These are phyloP conservation scores for Xenopus borealis DNA, from an alignment of 2,113 vertebrate genomes.

Conservation along the genomic window DNA sequence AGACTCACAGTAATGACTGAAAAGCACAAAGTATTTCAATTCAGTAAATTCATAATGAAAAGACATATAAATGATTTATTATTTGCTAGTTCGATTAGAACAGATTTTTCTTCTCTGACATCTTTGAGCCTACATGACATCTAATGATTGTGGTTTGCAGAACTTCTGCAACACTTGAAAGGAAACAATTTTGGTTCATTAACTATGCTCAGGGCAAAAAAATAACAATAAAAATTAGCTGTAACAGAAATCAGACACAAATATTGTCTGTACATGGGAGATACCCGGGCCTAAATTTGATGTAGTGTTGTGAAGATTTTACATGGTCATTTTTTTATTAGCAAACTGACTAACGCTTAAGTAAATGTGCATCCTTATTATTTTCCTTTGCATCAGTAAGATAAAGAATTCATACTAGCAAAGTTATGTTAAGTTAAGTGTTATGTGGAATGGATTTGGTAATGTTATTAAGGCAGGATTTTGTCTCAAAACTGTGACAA, in stretches of 20 bases:
- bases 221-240: conserved; percentile 39
- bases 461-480: not conserved
- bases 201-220: conserved; percentile 52
- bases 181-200: conserved; percentile 53
- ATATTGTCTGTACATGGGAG: conserved; percentile 6
- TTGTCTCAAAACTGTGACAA: not conserved
- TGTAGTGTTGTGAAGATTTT: not conserved
- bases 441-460: not conserved
- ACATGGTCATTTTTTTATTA: conserved; percentile 25
- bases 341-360: conserved; percentile 20
- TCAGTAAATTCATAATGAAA: conserved; percentile 45
- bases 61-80: conserved; percentile 41
- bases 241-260: conserved; percentile 37
- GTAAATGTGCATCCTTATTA: conserved; percentile 33
- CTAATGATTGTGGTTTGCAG: conserved; percentile 50
- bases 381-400: conserved; percentile 33
- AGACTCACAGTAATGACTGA: conserved; percentile 38
- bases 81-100: conserved; percentile 42
- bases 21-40: conserved; percentile 34
- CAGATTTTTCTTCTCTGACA: conserved; percentile 44
- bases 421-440: too few relatives aligned
- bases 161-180: conserved; percentile 52
- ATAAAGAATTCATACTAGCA: too few relatives aligned
- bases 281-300: not conserved
- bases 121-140: conserved; percentile 50